A percentile compares a stretch with the other conserved stretches of the same genome.
Evolutionary conservation across 2,113 vertebrate genomes (phyloP).

Genomic region (Sander vitreus): DNA sequence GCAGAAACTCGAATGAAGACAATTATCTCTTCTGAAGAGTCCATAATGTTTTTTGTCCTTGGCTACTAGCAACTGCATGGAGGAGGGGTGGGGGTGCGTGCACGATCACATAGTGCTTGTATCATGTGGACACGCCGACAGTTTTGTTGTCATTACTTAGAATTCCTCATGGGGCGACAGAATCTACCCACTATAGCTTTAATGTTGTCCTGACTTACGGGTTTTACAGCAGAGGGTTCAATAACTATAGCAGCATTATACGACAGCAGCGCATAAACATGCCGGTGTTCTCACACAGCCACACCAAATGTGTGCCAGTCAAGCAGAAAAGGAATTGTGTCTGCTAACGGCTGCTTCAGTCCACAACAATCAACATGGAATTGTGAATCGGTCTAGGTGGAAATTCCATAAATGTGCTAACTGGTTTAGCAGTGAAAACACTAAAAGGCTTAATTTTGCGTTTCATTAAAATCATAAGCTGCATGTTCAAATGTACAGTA

Average conservation of each 20-base stretch:
- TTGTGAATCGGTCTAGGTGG: conserved; percentile 11
- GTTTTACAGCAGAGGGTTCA: not conserved
- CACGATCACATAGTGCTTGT: too few species aligned
- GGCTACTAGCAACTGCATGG: too few species aligned
- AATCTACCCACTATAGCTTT: not conserved
- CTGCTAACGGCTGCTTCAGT: conserved; percentile 1
- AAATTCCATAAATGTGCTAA: conserved; percentile 24
- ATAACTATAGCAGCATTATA: not conserved
- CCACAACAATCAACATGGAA: conserved; percentile 19
- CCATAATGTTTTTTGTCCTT: too few species aligned
- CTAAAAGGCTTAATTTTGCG: conserved; percentile 3
- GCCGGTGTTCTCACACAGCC: not conserved
- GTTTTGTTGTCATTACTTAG: too few species aligned
- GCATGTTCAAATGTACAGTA: not conserved
- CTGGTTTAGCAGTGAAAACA: conserved; percentile 26
- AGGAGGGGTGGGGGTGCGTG: too few species aligned
- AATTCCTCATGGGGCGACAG: too few species aligned
- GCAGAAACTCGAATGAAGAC: too few species aligned
- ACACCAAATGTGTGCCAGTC: not conserved
- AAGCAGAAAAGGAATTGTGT: not conserved
- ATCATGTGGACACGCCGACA: too few species aligned
- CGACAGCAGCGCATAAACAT: conserved; percentile 1
- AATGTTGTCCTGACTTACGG: not conserved
- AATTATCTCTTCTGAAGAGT: too few species aligned
- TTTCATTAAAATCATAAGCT: conserved; percentile 21